Evolutionary conservation across 2,888 invertebrate genomes (phyloP), one percentile per base, ranked within the genome.

Genomic region (Gymnocheta viridis): DNA sequence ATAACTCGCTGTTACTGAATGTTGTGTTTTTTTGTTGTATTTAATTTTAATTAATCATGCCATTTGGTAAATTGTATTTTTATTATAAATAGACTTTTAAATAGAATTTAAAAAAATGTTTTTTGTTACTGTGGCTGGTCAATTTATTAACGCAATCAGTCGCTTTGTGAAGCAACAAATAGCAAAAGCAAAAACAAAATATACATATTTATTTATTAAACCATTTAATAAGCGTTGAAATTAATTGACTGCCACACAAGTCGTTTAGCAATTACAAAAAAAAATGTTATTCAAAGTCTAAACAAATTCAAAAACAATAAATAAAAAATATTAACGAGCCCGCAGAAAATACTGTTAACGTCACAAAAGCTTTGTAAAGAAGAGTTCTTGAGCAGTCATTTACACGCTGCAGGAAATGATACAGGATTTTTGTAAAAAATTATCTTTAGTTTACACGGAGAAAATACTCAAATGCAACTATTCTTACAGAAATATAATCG

Each of bases 11-110:
- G n/a, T 58, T 41, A 49, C 41, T 60, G 44, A 60, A 41, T 44
- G 24, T 60, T 77, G 24, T 47, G n/a, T n/a, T n/a, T n/a, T n/a
- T n/a, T n/a, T 54, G 1, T 51, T 38, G 24, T 38, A 70, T 80
- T 67, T 73, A 77, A 81, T 74, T 80, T 67, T 73, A 77, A 81
- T 81, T 81, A 84, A 77, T 84, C 77, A 70, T 60, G 49, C 76
- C 72, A 67, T 82, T 78, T 73, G 72, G 58, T 69, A 62, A 73
- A 73, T 73, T 69, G 62, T 47, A 66, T 47, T 76, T 74, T 74
- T 47, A 32, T 66, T 56, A 67, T 44, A 51, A 27, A 80, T 49
- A 72, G 35, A 66, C 49, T 81, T 74, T 69, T 54, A 41, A 51
- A 81, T 62, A 29, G 66, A 67, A 74, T 74, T 74, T 38, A 54